A percentile compares a stretch with the other conserved stretches of the same genome.
Conservation (phyloP, 2,797 vertebrate genomes). For the Echeneis naucrates region DNA sequence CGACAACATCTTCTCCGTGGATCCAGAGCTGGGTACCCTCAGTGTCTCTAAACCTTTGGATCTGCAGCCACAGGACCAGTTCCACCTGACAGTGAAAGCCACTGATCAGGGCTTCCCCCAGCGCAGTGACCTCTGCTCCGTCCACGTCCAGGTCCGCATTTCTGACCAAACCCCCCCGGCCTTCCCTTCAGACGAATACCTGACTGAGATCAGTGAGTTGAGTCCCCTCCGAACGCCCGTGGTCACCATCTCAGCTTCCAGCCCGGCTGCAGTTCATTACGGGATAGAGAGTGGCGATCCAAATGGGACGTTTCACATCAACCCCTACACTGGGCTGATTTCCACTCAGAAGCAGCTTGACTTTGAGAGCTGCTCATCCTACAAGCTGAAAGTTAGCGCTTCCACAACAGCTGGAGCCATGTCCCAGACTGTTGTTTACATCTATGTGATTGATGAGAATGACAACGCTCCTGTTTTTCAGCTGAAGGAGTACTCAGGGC, state of each 20-base stretch:
- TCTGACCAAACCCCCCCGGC: constrained; percentile 89
- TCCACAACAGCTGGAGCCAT: constrained; percentile 86
- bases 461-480: constrained; percentile 91
- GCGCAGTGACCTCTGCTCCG: constrained; percentile 87
- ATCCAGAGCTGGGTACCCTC: constrained; percentile 88
- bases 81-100: constrained; percentile 91
- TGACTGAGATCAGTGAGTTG: constrained; percentile 92
- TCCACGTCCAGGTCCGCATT: constrained; percentile 84
- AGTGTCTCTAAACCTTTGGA: constrained; percentile 84
- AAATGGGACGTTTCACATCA: constrained; percentile 89
- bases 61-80: constrained; percentile 82
- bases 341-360: constrained; percentile 87
- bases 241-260: constrained; percentile 86
- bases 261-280: constrained; percentile 89
- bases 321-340: constrained; percentile 90
- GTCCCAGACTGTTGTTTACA: constrained; percentile 81
- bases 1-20: constrained; percentile 88
- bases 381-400: constrained; percentile 89
- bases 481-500: constrained; percentile 85
- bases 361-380: constrained; percentile 89
- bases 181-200: constrained; percentile 89
- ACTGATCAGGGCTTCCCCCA: constrained; percentile 92
- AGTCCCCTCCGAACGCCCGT: constrained; percentile 85
- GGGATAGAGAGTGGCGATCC: constrained; percentile 90
- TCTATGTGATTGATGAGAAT: constrained; percentile 95